phyloP scores from a whole-genome alignment of 2,888 invertebrate species.

The Phaonia tiefii region DNA sequence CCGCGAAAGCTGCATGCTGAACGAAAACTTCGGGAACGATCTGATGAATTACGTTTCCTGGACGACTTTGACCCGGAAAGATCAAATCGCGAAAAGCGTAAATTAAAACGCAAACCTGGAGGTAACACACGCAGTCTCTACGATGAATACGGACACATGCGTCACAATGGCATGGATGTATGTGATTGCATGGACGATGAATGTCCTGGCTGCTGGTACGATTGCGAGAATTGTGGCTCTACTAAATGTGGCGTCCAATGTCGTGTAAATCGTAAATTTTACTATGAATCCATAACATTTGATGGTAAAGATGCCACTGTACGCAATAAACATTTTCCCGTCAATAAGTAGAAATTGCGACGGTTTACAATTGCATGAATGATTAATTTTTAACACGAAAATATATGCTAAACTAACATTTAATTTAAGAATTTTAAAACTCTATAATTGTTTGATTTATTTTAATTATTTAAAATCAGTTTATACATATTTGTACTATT shows the following conservation, averaged over 20 bases:
- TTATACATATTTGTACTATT: no score
- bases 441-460: no score
- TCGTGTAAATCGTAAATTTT: constrained; percentile 88
- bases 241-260: constrained; percentile 91
- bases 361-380: no score
- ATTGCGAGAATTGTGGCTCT: constrained; percentile 87
- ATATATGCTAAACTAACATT: neutral
- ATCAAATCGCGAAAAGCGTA: constrained; percentile 88
- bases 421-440: neutral
- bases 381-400: constrained; percentile 14
- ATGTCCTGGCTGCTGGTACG: constrained; percentile 93
- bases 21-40: constrained; percentile 64
- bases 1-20: constrained; percentile 71
- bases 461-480: no score
- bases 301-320: constrained; percentile 86
- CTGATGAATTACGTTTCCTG: constrained; percentile 76
- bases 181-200: constrained; percentile 91
- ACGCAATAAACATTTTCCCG: constrained; percentile 71
- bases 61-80: constrained; percentile 90
- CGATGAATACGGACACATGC: constrained; percentile 86
- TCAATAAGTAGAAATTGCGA: constrained; percentile 37
- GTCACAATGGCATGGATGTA: constrained; percentile 85
- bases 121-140: constrained; percentile 80
- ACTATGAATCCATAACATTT: constrained; percentile 88
- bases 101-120: constrained; percentile 83